Conservation (phyloP, 2,113 vertebrate species). For the Smithornis capensis region DNA sequence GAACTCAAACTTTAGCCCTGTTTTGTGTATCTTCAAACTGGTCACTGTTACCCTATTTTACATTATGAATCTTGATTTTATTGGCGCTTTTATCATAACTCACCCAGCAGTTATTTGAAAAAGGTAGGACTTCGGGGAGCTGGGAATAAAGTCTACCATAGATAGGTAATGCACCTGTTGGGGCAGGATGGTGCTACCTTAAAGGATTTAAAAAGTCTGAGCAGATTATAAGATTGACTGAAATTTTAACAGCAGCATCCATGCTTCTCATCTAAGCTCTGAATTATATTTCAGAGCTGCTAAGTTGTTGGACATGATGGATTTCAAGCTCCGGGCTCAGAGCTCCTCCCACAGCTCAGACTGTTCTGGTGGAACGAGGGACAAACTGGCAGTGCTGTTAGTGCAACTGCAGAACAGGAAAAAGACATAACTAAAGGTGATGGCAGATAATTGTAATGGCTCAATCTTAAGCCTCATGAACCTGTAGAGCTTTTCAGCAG, state of each 20-base stretch:
- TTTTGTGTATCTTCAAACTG: neutral
- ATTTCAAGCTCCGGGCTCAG: neutral
- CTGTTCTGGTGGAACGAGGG: neutral
- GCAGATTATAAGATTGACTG: neutral
- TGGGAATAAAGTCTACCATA: neutral
- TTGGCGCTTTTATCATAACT: neutral
- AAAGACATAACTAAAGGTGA: neutral
- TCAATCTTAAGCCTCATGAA: neutral
- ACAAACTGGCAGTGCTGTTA: neutral
- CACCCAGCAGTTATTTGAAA: neutral
- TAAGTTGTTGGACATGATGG: neutral
- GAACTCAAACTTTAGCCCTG: neutral
- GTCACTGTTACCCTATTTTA: neutral
- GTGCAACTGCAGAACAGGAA: neutral
- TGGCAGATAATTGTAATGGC: neutral
- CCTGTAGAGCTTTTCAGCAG: slow-evolving; percentile 1
- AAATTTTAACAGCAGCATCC: neutral
- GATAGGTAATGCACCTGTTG: neutral
- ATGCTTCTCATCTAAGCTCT: neutral
- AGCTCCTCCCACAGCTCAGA: neutral
- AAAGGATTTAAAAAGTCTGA: neutral
- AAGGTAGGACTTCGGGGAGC: neutral
- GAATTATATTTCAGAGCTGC: neutral
- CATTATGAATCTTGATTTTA: neutral
- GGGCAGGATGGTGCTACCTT: neutral